Conservation (phyloP, 2,888 invertebrate genomes). For the Seladonia tumulorum region DNA sequence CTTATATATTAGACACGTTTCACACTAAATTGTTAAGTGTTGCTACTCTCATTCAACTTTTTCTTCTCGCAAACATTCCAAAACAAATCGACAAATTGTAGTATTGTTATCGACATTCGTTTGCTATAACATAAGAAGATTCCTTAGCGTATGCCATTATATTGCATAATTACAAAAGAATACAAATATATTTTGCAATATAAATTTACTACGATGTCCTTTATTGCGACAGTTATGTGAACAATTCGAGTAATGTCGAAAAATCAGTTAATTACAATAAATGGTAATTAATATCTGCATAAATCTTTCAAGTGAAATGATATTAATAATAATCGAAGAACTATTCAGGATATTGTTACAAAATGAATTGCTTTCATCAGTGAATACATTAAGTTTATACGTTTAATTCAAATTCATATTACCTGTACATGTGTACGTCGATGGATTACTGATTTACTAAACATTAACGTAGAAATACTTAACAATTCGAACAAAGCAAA, state of each 20-base stretch:
- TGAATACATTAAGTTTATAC: no score
- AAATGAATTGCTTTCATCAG: not conserved
- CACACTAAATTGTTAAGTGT: not conserved
- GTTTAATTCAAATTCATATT: not conserved
- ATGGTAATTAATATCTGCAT: not conserved
- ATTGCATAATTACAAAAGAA: no score
- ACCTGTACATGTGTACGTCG: not conserved
- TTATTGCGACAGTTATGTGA: not conserved
- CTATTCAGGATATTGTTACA: not conserved
- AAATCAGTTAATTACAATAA: not conserved
- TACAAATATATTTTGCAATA: not conserved
- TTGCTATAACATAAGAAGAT: no score
- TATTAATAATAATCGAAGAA: not conserved
- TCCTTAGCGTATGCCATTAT: no score
- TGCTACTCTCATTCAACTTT: not conserved
- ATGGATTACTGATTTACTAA: not conserved
- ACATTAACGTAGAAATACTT: not conserved
- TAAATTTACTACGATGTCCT: no score
- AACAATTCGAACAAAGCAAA: not conserved
- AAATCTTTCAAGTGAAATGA: not conserved
- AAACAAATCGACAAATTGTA: not conserved
- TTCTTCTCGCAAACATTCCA: not conserved
- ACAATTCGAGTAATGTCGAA: not conserved
- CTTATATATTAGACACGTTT: not conserved
- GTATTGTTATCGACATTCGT: not conserved